Evolutionary conservation across 2,113 vertebrate species (phyloP).

Genomic region (Cavia porcellus): DNA sequence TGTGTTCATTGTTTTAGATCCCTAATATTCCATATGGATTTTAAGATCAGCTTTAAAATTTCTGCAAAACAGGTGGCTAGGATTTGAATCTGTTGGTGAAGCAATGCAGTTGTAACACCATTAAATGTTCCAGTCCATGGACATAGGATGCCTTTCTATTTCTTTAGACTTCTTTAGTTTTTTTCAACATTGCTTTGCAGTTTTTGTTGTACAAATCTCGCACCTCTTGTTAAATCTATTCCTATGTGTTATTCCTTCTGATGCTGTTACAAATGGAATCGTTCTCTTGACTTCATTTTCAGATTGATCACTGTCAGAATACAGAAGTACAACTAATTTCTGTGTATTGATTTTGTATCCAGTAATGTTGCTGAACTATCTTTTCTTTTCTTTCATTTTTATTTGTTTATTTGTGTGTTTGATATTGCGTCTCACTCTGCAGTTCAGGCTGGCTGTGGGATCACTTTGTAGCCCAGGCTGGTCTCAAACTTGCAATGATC

Average conservation of each 20-base stretch:
- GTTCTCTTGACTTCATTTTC: background rate
- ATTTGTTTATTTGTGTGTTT: too few relatives aligned
- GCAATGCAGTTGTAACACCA: background rate
- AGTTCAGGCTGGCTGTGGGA: too few relatives aligned
- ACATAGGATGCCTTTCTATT: background rate
- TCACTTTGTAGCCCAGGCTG: too few relatives aligned
- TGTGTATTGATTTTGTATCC: background rate
- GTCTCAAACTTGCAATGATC: too few relatives aligned
- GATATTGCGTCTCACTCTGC: too few relatives aligned
- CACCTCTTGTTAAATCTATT: background rate
- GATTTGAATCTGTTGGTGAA: background rate
- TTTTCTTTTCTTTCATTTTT: background rate
- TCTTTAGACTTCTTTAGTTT: constrained; percentile 24
- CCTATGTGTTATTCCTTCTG: background rate
- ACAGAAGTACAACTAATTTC: background rate
- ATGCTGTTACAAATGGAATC: background rate
- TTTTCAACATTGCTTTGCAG: background rate
- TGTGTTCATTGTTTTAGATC: background rate
- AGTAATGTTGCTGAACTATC: background rate
- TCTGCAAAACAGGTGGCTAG: background rate
- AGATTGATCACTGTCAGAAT: background rate
- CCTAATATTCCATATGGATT: background rate
- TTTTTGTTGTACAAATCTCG: background rate
- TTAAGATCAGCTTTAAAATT: constrained; percentile 13
- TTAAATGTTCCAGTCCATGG: background rate